Evolutionary conservation across 2,888 invertebrate species (phyloP), one percentile per base, ranked within the genome.

Genomic region (Nymphalis urticae): DNA sequence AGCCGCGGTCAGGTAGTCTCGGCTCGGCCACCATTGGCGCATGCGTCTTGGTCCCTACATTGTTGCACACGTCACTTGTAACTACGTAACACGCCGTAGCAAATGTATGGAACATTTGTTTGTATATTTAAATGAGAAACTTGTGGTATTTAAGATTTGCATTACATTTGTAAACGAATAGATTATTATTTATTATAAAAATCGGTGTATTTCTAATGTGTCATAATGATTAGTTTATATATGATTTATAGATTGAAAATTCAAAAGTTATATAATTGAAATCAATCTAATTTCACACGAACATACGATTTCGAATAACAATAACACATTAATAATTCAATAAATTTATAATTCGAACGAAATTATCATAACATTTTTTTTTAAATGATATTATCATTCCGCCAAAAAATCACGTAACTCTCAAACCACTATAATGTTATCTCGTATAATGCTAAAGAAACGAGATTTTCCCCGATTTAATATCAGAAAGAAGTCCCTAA

Each of bases 1-100:
- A 82, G 92, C 84, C 90, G 93, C 93, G 93, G 93, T 93, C 93
- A 93, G 93, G 92, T 92, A 90, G 89, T 84, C 85, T 86, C 83
- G 88, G 83, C 88, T 48, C 60, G 60, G 48, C 60, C 42, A 48
- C 75, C 13, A 77, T 75, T 73, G 79, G 86, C 92, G 92, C 92
- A 91, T 91, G 92, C 92, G 90, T 82, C 63, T 21, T 51, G 50
- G 27, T 4, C 36, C 13, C 19, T 77, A 70, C 76, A 78, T 80
- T 71, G 72, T 73, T 76, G 74, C 75, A 69, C 60, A 59, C 50
- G 36, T 63, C 32, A n/a, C 58, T 42, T 42, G 48, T 36, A 32
- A 32, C 58, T 27, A 32, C 32, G 62, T 62, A 48, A 66, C 54
- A 66, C 21, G 4, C 36, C 13, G 13, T 27, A 32, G 48, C 36